phyloP scores from a whole-genome alignment of 2,888 invertebrate species.

The Lamellibrachia columna region DNA sequence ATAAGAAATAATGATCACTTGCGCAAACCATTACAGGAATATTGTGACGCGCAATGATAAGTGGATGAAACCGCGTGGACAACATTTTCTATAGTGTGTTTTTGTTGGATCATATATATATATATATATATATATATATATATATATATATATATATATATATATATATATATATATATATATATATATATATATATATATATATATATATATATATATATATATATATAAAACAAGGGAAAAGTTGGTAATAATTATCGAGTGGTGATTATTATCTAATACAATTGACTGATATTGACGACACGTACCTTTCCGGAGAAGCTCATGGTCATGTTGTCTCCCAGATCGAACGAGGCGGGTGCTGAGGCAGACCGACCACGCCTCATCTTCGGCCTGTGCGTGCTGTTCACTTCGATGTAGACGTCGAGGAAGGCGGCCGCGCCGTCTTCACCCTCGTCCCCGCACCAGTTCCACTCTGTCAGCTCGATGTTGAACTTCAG shows the following conservation, averaged over 20 bases:
- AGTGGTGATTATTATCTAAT: background rate
- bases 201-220: too few relatives aligned
- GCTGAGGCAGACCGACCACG: background rate
- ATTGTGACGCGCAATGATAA: too few relatives aligned
- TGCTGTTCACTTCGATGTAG: background rate
- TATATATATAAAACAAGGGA: too few relatives aligned
- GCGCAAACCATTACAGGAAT: background rate
- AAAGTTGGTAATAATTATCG: background rate
- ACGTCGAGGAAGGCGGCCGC: conserved; percentile 4
- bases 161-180: too few relatives aligned
- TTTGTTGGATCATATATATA: background rate
- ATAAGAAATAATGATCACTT: background rate
- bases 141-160: background rate
- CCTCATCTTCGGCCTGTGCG: background rate
- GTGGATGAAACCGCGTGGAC: too few relatives aligned
- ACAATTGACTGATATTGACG: background rate
- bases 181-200: too few relatives aligned
- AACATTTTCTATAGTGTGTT: background rate
- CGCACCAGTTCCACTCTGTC: conserved; percentile 2
- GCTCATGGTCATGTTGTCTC: conserved; percentile 4
- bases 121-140: too few relatives aligned
- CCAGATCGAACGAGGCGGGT: background rate
- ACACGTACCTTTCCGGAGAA: conserved; percentile 5
- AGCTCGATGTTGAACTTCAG: conserved; percentile 11
- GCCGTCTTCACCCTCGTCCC: background rate